Percentiles rank a stretch among this genome's conserved stretches.
Evolutionary conservation across 1,140 invertebrate genomes (phyloP).

Genomic region (Odontomachus brunneus): DNA sequence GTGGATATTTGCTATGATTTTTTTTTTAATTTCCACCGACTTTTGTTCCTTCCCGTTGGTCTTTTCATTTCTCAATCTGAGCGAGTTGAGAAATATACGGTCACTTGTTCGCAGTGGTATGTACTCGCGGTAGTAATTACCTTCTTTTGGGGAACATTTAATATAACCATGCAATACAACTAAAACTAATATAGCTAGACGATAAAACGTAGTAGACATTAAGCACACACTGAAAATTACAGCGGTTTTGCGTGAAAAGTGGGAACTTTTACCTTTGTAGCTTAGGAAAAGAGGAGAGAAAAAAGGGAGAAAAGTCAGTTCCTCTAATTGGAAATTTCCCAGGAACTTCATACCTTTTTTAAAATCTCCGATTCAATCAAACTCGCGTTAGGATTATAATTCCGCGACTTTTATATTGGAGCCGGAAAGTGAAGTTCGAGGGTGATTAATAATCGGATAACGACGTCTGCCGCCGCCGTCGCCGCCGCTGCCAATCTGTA

Average conservation of each 20-base stretch:
- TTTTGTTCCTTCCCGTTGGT: not conserved
- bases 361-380: slow-evolving; percentile 46
- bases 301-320: not conserved
- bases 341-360: slow-evolving; percentile 26
- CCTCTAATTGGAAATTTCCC: slow-evolving; percentile 47
- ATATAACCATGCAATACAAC: too few relatives aligned
- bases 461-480: not conserved
- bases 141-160: not conserved
- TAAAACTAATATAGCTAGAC: not conserved
- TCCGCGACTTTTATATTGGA: slow-evolving; percentile 37
- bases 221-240: slow-evolving; percentile 1
- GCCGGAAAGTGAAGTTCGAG: slow-evolving; percentile 40
- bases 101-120: not conserved
- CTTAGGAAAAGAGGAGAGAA: not conserved
- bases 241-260: not conserved
- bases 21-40: slow-evolving; percentile 17
- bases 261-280: not conserved
- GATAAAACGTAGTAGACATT: slow-evolving; percentile 1
- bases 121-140: not conserved
- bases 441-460: slow-evolving; percentile 58
- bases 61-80: not conserved
- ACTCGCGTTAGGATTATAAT: slow-evolving; percentile 42
- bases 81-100: not conserved
- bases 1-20: too few relatives aligned
- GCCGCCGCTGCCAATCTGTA: not conserved